Percentiles rank a stretch among this genome's conserved stretches.
Conservation (phyloP, 2,797 vertebrate genomes). For the Neosilurus hyrtlii region DNA sequence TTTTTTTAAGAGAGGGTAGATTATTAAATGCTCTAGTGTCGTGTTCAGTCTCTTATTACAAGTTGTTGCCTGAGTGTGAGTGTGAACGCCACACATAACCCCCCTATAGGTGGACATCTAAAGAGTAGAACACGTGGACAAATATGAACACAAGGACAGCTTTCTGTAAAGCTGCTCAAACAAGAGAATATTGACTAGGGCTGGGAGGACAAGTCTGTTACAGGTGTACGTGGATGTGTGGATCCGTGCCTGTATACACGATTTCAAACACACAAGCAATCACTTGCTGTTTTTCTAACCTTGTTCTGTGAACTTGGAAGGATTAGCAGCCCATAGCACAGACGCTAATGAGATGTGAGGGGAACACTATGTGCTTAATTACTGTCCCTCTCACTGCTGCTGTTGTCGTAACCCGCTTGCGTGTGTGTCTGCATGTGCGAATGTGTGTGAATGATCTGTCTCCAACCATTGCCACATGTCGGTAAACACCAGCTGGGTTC, state of each 20-base stretch:
- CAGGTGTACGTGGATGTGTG: neutral
- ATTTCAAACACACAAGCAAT: neutral
- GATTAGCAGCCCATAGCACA: constrained; percentile 60
- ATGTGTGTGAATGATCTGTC: constrained; percentile 29
- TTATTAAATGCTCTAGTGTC: constrained; percentile 23
- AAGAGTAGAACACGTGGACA: neutral
- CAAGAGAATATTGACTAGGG: constrained; percentile 16
- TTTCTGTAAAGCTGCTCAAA: constrained; percentile 11
- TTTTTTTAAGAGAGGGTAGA: constrained; percentile 18
- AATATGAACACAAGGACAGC: neutral
- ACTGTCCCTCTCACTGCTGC: constrained; percentile 40
- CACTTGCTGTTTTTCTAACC: constrained; percentile 24
- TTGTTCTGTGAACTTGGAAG: constrained; percentile 40
- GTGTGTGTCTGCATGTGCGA: constrained; percentile 4
- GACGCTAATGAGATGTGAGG: constrained; percentile 62
- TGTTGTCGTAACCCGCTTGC: constrained; percentile 42
- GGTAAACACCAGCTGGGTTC: constrained; percentile 53
- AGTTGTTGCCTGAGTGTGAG: neutral
- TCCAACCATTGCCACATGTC: constrained; percentile 39
- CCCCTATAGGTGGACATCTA: neutral
- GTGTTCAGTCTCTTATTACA: constrained; percentile 1
- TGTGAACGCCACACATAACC: constrained; percentile 2
- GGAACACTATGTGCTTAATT: constrained; percentile 52
- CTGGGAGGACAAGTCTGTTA: constrained; percentile 1
- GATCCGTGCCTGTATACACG: neutral